These are phyloP conservation scores for Drosophila bunnanda DNA, from an alignment of 2,888 invertebrate genomes.

Conservation along the genomic window DNA sequence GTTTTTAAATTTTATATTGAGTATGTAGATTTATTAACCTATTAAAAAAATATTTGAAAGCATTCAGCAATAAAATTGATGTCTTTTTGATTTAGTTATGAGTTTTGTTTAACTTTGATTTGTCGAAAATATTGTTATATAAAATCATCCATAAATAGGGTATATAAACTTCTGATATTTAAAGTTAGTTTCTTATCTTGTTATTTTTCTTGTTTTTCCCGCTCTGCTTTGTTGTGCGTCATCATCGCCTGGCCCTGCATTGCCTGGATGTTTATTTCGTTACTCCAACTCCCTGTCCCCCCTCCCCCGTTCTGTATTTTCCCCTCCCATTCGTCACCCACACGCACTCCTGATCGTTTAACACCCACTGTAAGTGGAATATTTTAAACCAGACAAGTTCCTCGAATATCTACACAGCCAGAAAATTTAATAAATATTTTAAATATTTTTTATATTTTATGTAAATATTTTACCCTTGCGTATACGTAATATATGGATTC, in stretches of 20 bases:
- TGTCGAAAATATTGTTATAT: too few relatives aligned
- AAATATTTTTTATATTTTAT: too few relatives aligned
- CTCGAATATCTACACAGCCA: conserved; percentile 39
- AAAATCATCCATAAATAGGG: too few relatives aligned
- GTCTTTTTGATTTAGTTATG: too few relatives aligned
- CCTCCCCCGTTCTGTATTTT: not conserved
- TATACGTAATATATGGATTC: not conserved
- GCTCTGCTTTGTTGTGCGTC: conserved; percentile 20
- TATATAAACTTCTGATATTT: too few relatives aligned
- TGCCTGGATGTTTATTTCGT: conserved; percentile 32
- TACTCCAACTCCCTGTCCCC: conserved; percentile 24
- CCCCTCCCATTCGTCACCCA: conserved; percentile 24
- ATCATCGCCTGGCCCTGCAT: conserved; percentile 31
- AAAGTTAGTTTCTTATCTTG: too few relatives aligned
- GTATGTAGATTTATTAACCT: too few relatives aligned
- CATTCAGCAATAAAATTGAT: too few relatives aligned
- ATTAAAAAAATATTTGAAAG: too few relatives aligned
- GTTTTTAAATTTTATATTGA: too few relatives aligned
- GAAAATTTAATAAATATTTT: too few relatives aligned
- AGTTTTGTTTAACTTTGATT: too few relatives aligned
- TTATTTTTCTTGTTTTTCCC: not conserved
- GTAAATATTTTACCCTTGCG: not conserved
- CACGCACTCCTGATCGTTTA: conserved; percentile 41
- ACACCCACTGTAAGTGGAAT: conserved; percentile 33
- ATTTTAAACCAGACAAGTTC: conserved; percentile 27